Evolutionary conservation across 2,888 invertebrate species (phyloP).

Genomic region (Baronia brevicornis): DNA sequence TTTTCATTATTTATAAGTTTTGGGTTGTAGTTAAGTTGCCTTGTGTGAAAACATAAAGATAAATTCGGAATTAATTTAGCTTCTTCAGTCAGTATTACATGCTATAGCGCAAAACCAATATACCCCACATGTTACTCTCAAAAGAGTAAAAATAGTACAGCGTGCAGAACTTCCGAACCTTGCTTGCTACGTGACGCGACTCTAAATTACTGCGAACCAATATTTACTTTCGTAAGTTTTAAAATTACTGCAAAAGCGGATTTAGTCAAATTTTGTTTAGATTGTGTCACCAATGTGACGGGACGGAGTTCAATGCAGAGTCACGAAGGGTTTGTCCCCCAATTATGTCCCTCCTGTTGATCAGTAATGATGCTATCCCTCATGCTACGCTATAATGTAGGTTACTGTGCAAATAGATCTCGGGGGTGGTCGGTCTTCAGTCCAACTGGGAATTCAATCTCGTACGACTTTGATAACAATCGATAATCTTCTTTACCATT

Average conservation of each 20-base stretch:
- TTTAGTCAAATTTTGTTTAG: slow-evolving; percentile 33
- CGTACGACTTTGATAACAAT: no score
- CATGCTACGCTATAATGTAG: slow-evolving; percentile 61
- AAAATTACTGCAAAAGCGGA: slow-evolving; percentile 38
- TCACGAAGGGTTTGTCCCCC: slow-evolving; percentile 61
- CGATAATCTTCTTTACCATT: no score
- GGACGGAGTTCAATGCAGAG: slow-evolving; percentile 50
- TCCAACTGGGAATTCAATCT: no score
- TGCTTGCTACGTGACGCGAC: slow-evolving; percentile 24
- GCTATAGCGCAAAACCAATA: slow-evolving; percentile 9
- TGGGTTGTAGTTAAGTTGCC: no score
- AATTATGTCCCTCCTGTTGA: slow-evolving; percentile 55
- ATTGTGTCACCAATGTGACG: slow-evolving; percentile 34
- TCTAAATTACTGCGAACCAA: slow-evolving; percentile 25
- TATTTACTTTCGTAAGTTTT: slow-evolving; percentile 36
- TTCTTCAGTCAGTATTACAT: no score
- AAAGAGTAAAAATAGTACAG: slow-evolving; percentile 23
- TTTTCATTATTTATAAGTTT: no score
- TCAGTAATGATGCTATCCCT: slow-evolving; percentile 72
- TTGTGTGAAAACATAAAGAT: no score
- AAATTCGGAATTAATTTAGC: no score
- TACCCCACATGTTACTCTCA: slow-evolving; percentile 16
- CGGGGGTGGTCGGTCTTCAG: slow-evolving; percentile 52
- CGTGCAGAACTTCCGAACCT: slow-evolving; percentile 20
- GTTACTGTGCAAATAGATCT: slow-evolving; percentile 71